Evolutionary conservation across 2,888 invertebrate genomes (phyloP).

Genomic region (Sicus ferrugineus): DNA sequence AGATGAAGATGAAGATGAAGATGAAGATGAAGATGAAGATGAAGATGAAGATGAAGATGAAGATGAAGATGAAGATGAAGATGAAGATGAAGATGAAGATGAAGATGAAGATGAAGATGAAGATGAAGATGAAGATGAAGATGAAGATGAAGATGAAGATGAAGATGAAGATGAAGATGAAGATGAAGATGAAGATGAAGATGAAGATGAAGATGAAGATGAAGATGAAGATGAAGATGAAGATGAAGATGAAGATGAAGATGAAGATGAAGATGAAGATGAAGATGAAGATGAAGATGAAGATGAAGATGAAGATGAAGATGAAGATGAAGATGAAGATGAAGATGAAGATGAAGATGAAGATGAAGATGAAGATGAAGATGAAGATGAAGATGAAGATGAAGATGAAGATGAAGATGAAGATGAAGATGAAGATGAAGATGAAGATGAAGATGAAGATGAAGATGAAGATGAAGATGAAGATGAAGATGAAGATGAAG

Average conservation of each 20-base stretch:
- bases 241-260: constrained; percentile 23
- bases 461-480: constrained; percentile 30
- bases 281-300: constrained; percentile 35
- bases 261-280: constrained; percentile 30
- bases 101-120: constrained; percentile 31
- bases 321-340: constrained; percentile 14
- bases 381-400: constrained; percentile 26
- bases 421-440: constrained; percentile 30
- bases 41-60: constrained; percentile 30
- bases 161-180: constrained; percentile 26
- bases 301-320: constrained; percentile 17
- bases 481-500: neutral
- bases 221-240: constrained; percentile 1
- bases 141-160: neutral
- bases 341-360: constrained; percentile 31
- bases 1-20: constrained; percentile 13
- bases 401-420: constrained; percentile 7
- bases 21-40: constrained; percentile 33
- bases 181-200: constrained; percentile 30
- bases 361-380: constrained; percentile 33
- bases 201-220: constrained; percentile 34
- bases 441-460: constrained; percentile 33
- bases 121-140: constrained; percentile 33
- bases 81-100: constrained; percentile 30
- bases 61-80: neutral